phyloP scores from a whole-genome alignment of 1,140 invertebrate species.

The Drosophila ambigua region DNA sequence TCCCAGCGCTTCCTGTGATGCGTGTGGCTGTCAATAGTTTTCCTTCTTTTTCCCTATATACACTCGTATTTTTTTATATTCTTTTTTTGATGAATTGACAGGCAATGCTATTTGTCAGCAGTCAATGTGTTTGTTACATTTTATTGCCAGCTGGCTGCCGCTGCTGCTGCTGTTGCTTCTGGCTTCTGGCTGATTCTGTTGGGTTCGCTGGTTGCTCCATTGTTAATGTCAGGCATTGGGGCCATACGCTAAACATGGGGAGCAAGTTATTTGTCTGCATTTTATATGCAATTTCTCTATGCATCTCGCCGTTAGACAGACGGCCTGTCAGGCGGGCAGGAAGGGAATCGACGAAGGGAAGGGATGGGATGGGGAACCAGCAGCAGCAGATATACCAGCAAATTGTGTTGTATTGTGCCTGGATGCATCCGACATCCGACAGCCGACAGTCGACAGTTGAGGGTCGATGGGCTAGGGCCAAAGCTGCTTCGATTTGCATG shows the following conservation, averaged over 20 bases:
- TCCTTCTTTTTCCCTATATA: conserved; percentile 11
- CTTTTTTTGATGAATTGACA: conserved; percentile 83
- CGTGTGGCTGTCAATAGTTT: conserved; percentile 74
- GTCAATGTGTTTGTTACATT: conserved; percentile 83
- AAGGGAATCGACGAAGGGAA: conserved; percentile 12
- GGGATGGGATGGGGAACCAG: conserved; percentile 5
- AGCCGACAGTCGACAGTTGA: conserved; percentile 50
- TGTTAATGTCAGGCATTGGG: conserved; percentile 73
- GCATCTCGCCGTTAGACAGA: conserved; percentile 59
- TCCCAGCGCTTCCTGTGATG: conserved; percentile 38
- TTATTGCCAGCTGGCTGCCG: conserved; percentile 74
- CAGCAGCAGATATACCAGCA: conserved; percentile 52
- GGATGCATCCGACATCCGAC: conserved; percentile 46
- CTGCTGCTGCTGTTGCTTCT: conserved; percentile 1
- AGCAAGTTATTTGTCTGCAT: conserved; percentile 73
- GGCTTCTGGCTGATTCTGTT: conserved; percentile 4
- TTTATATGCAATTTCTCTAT: conserved; percentile 74
- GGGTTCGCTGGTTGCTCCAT: conserved; percentile 35
- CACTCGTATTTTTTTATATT: conserved; percentile 10
- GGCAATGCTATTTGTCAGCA: conserved; percentile 83
- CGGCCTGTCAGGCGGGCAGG: conserved; percentile 48
- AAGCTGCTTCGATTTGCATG: conserved; percentile 68
- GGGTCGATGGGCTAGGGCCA: conserved; percentile 42
- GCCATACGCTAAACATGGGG: conserved; percentile 56
- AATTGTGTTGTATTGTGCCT: conserved; percentile 77